Base-by-base conservation (phyloP, 1,140 invertebrate genomes). In the Chironomus tepperi region DNA sequence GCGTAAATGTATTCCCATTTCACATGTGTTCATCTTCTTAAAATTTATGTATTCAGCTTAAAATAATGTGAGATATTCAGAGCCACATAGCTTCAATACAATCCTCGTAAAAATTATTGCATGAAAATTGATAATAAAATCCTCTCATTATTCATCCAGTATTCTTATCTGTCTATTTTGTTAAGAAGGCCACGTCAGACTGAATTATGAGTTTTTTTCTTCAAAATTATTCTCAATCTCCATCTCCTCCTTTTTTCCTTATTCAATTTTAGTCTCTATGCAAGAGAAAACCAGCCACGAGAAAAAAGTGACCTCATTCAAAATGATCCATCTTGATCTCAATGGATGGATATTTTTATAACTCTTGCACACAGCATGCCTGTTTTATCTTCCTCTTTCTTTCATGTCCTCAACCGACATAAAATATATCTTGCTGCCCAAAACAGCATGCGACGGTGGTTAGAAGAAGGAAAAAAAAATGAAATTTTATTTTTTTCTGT, bases 41-140 rank as follows among this genome's bases (percentile, higher is more conserved):
- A 15, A n/a, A 57, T 57, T 57, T n/a, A 57, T 57, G 12, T 57
- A 15, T 57, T 7, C 15, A 47, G 43, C 43, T 47, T 47, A 47
- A 34, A 34, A 34, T 47, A 15, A 9, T 10, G 43, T 15, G 15
- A 47, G 47, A 57, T n/a, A 9, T 34, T 34, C 15, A 47, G 10
- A 57, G 47, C 24, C 24, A 57, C 9, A 57, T 57, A 57, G 12
- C 12, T 57, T 57, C 47, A 57, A 57, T 12, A 12, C 47, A 57
- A n/a, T n/a, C 47, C 47, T 12, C 47, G 15, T 57, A n/a, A 57
- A 57, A 57, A 57, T 57, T 57, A 57, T 57, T 57, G 47, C 47
- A 57, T 5, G 47, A 57, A 57, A 57, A 57, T 57, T 57, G 47
- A 57, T 57, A 57, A 57, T 57, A 57, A 57, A 57, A 57, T 57